These are phyloP conservation scores for Tiaroga cobitis DNA, from an alignment of 2,797 vertebrate genomes.

Conservation along the genomic window DNA sequence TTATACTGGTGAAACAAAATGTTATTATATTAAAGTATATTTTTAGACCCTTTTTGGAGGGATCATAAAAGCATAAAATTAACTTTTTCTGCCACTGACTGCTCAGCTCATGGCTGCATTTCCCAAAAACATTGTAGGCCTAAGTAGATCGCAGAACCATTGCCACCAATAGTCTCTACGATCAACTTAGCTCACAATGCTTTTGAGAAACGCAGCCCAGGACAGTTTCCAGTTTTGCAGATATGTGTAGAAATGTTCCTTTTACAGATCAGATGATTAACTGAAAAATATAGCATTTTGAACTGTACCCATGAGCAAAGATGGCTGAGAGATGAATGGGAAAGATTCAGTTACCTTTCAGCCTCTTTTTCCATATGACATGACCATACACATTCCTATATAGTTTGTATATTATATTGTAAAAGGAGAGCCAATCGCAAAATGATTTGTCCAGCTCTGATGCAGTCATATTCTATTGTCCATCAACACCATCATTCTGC, in stretches of 20 bases:
- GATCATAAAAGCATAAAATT: not conserved
- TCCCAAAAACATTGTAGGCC: no score
- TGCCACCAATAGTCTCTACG: no score
- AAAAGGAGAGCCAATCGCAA: not conserved
- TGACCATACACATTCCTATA: not conserved
- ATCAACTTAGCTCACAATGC: no score
- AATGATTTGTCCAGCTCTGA: not conserved
- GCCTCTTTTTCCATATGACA: not conserved
- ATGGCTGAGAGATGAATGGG: slow-evolving; percentile 1
- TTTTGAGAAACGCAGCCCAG: no score
- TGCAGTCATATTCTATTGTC: not conserved
- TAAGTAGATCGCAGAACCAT: no score
- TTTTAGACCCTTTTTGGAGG: not conserved
- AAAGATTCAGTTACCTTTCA: not conserved
- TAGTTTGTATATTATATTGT: not conserved
- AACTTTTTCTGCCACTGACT: not conserved
- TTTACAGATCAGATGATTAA: not conserved
- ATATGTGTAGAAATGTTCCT: not conserved
- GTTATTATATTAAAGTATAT: not conserved
- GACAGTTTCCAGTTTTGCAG: not conserved
- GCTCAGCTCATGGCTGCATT: no score
- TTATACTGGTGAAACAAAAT: not conserved
- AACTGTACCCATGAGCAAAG: not conserved
- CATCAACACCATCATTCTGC: not conserved
- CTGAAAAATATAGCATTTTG: accelerated